Conservation (phyloP, 2,797 vertebrate species). For the Arrhamphus sclerolepis region DNA sequence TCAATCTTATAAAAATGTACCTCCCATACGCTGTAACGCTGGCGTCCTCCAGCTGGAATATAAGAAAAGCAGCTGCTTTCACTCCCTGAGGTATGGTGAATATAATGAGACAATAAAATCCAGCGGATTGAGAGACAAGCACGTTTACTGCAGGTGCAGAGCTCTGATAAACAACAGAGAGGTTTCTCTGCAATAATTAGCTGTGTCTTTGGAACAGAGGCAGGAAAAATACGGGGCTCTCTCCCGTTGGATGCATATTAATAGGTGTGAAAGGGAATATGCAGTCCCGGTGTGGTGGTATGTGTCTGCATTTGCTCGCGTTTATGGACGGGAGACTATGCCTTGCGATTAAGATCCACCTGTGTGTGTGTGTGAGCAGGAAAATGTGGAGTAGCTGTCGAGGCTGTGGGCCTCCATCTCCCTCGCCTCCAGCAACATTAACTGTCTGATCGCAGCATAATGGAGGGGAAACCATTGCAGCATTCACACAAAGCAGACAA, state of each 20-base stretch:
- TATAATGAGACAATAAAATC: conserved; percentile 42
- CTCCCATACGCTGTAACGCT: background rate
- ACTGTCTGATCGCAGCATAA: conserved; percentile 71
- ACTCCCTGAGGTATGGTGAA: conserved; percentile 11
- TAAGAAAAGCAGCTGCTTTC: conserved; percentile 19
- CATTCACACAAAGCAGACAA: conserved; percentile 45
- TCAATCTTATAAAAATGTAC: background rate
- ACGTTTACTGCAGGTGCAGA: conserved; percentile 61
- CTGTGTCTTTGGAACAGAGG: conserved; percentile 36
- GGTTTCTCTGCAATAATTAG: conserved; percentile 49
- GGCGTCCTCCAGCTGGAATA: no score
- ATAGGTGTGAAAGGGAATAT: conserved; percentile 37
- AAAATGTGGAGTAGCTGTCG: conserved; percentile 51
- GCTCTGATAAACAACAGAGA: conserved; percentile 57
- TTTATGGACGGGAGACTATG: conserved; percentile 14
- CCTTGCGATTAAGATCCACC: conserved; percentile 6
- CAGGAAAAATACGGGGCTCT: conserved; percentile 36
- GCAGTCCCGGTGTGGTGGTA: conserved; percentile 16
- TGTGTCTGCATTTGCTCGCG: conserved; percentile 9
- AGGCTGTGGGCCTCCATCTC: conserved; percentile 43
- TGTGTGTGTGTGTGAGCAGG: conserved; percentile 16
- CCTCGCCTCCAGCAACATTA: conserved; percentile 65
- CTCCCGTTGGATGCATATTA: conserved; percentile 53
- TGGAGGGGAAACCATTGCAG: conserved; percentile 60
- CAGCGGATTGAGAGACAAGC: conserved; percentile 24